Conservation (phyloP, 1,140 invertebrate genomes). For the Carcinoscorpius rotundicauda region DNA sequence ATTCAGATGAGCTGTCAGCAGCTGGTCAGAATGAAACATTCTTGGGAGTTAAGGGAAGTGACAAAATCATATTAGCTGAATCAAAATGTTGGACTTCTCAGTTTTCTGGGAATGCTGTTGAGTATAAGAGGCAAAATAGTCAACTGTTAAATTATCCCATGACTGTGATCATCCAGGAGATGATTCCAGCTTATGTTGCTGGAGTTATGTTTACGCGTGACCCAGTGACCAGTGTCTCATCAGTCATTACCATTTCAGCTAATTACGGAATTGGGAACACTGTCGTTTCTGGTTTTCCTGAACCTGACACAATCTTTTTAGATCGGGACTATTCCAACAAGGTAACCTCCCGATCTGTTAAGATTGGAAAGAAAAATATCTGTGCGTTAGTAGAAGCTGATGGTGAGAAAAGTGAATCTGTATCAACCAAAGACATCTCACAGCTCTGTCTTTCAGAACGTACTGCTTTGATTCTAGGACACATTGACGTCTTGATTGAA, state of each 20-base stretch:
- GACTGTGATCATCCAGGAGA: conserved; percentile 64
- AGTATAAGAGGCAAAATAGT: conserved; percentile 54
- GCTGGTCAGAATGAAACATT: too few species aligned
- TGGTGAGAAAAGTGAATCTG: conserved; percentile 30
- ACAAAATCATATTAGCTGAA: conserved; percentile 43
- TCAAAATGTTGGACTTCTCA: conserved; percentile 65
- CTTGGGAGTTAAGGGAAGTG: neutral
- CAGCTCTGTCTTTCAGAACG: too few species aligned
- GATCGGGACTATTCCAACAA: neutral
- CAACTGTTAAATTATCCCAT: conserved; percentile 49
- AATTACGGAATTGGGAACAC: conserved; percentile 63
- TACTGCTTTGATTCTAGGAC: too few species aligned
- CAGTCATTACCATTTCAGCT: conserved; percentile 52
- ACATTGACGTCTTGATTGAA: neutral
- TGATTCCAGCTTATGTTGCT: conserved; percentile 53
- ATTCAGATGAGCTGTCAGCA: conserved; percentile 41
- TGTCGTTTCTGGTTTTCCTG: too few species aligned
- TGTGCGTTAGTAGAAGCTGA: conserved; percentile 7
- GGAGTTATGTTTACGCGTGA: conserved; percentile 68
- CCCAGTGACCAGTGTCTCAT: conserved; percentile 51
- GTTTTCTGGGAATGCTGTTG: conserved; percentile 55
- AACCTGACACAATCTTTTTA: too few species aligned
- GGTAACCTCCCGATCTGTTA: neutral
- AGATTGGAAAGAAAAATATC: conserved; percentile 6
- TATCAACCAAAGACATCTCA: too few species aligned